Conservation (phyloP, 1,140 invertebrate species). For the Hylyphantes graminicola region DNA sequence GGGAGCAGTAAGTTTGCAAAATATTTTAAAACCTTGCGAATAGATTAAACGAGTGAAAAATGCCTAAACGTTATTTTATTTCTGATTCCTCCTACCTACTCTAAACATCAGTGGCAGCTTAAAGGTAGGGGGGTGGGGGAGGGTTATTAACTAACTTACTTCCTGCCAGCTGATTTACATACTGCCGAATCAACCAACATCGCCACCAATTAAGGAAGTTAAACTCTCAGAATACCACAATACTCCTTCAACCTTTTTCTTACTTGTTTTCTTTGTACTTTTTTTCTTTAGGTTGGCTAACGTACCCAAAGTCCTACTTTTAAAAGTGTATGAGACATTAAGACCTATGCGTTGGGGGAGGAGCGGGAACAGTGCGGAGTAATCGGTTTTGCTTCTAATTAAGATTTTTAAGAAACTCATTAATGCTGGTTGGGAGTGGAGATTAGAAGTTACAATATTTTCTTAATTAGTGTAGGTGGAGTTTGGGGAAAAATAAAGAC, state of each 20-base stretch:
- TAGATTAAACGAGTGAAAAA: too few relatives aligned
- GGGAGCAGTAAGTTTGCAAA: too few relatives aligned
- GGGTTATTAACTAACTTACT: not conserved
- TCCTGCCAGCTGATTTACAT: constrained; percentile 21
- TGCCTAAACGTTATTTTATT: too few relatives aligned
- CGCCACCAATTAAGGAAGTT: constrained; percentile 28
- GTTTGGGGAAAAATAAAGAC: not conserved
- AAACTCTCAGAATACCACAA: not conserved
- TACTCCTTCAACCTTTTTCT: not conserved
- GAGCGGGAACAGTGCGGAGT: not conserved
- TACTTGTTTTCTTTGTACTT: not conserved
- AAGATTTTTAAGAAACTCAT: constrained; percentile 42
- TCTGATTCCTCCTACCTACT: too few relatives aligned
- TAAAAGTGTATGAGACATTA: constrained; percentile 1
- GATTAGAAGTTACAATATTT: constrained; percentile 12
- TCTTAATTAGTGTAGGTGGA: constrained; percentile 23
- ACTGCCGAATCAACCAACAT: constrained; percentile 7
- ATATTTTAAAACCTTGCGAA: too few relatives aligned
- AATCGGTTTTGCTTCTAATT: constrained; percentile 25
- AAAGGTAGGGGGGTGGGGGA: not conserved
- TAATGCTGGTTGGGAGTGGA: constrained; percentile 13
- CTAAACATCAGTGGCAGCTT: not conserved
- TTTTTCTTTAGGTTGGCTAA: not conserved
- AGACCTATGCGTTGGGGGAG: not conserved
- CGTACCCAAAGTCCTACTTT: constrained; percentile 6